Percentiles rank a stretch among this genome's conserved stretches.
These are phyloP conservation scores for Burhinus oedicnemus DNA, from an alignment of 2,113 vertebrate genomes.

Conservation along the genomic window DNA sequence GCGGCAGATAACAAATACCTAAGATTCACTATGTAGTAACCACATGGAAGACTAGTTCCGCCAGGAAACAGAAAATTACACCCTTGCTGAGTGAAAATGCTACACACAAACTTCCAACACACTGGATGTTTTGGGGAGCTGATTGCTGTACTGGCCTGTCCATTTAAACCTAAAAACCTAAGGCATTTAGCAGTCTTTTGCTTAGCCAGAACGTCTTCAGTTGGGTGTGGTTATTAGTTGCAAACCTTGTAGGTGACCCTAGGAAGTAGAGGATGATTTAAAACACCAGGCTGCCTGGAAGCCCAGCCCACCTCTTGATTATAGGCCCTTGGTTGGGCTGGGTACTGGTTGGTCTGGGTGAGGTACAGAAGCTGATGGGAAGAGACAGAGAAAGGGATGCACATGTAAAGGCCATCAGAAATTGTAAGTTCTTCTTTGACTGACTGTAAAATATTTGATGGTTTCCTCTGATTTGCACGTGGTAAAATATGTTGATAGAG, in stretches of 20 bases:
- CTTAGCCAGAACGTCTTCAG: rapidly evolving
- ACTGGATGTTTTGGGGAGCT: rapidly evolving
- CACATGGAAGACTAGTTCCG: not conserved
- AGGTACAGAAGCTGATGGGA: rapidly evolving
- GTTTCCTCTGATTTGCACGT: not conserved
- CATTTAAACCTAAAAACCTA: not conserved
- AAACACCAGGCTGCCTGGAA: not conserved
- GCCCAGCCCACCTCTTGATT: not conserved
- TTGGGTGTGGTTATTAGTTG: not conserved
- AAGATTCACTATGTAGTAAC: not conserved
- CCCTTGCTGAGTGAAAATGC: not conserved
- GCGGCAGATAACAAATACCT: not conserved
- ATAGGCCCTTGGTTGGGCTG: not conserved
- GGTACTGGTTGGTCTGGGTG: rapidly evolving
- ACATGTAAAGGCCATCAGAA: rapidly evolving
- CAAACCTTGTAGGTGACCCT: not conserved
- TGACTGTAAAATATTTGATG: not conserved
- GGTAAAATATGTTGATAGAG: not conserved
- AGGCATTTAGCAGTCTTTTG: not conserved
- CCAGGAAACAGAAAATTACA: not conserved
- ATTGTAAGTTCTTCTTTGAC: not conserved
- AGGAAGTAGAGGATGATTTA: not conserved
- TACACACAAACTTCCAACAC: not conserved
- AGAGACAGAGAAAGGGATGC: no score
- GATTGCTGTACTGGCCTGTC: not conserved